phyloP scores from a whole-genome alignment of 2,797 vertebrate genomes.

The Lophotriccus pileatus region DNA sequence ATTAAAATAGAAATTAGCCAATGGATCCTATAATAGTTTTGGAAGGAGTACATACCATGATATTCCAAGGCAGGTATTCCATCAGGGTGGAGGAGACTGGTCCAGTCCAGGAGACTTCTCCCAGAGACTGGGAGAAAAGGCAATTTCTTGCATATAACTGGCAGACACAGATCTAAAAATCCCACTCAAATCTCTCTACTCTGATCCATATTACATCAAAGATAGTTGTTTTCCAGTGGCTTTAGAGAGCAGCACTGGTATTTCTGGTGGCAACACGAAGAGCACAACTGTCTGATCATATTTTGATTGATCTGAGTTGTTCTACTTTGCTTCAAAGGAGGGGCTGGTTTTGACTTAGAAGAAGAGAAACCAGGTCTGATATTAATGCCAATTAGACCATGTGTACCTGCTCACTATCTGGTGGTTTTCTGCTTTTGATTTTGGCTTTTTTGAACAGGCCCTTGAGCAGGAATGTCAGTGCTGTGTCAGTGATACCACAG shows the following conservation, averaged over 20 bases:
- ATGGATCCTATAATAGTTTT: background rate
- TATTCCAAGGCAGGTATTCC: background rate
- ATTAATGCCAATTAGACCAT: background rate
- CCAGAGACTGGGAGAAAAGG: background rate
- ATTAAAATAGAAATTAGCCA: background rate
- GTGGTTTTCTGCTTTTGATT: background rate
- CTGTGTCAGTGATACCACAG: background rate
- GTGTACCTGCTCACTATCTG: background rate
- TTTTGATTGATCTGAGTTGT: background rate
- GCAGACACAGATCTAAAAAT: background rate
- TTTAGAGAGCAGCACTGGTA: background rate
- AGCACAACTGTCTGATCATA: background rate
- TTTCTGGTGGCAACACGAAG: background rate
- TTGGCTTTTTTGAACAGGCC: background rate
- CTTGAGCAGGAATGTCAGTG: background rate
- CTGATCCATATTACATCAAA: background rate
- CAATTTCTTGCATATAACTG: background rate
- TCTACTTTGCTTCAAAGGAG: background rate
- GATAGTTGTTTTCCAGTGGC: background rate
- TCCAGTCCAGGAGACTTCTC: background rate
- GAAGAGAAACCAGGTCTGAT: background rate
- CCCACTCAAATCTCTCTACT: background rate
- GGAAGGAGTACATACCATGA: fast-evolving
- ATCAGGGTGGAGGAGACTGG: background rate
- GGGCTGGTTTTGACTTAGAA: background rate